Base-by-base conservation (phyloP, 2,797 vertebrate species). In the Myripristis jacobus region DNA sequence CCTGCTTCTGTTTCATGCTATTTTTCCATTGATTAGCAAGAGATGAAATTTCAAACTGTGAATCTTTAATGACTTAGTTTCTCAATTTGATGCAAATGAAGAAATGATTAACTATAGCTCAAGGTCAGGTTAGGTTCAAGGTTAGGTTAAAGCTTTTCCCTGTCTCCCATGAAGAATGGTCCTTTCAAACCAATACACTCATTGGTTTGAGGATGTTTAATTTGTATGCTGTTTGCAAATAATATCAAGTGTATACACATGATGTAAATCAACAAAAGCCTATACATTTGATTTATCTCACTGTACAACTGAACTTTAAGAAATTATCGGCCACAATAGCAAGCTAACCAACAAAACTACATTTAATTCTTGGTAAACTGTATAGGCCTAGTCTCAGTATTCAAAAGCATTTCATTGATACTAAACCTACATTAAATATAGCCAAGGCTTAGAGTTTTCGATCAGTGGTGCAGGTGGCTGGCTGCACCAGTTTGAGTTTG, bases 361-460 rank as follows among this genome's bases (percentile, higher is more conserved):
- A 66, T 27, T 8, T 5, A 36, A 22, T 15, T 16, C 48, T n/a
- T 70, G 12, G n/a, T 50, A 7, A 21, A 31, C 9, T 60, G 38
- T 46, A 22, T 19, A 65, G 41, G 18, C 16, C 50, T 51, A 16
- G 15, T 41, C 24, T 66, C 6, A 53, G 43, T 46, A 57, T 24
- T 11, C 67, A 76, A 52, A 21, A 52, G 22, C 31, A 60, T 25
- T 36, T 41, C 16, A 18, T 19, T 6, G 25, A 63, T 67, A 74
- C 55, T 68, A 66, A 56, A 50, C 66, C 29, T 69, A 53, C 54
- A 43, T 84, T n/a, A 60, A 84, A 75, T 89, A 87, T 80, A 92
- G 87, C 82, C 79, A 88, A 89, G 83, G 77, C 77, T 82, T 70
- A 74, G 86, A 87, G 86, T 79, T 91, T 88, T 88, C 88, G 66